Conservation (phyloP, 2,797 vertebrate species). For the Cossypha polioptera region DNA sequence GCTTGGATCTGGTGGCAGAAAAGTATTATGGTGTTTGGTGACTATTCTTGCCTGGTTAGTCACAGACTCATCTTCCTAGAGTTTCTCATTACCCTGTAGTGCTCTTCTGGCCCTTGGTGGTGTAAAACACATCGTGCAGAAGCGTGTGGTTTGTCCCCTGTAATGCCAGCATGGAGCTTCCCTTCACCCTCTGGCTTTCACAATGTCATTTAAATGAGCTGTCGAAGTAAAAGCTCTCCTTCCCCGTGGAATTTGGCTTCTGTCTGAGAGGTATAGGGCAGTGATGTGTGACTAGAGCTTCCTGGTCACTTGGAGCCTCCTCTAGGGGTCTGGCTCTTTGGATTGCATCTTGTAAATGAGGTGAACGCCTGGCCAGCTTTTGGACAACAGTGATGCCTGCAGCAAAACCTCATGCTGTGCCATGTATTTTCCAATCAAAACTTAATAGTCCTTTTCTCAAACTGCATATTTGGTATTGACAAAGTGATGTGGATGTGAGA, state of each 20-base stretch:
- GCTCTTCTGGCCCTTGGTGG: neutral
- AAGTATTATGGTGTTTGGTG: neutral
- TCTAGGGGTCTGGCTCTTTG: neutral
- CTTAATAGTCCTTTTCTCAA: neutral
- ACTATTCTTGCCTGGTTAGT: neutral
- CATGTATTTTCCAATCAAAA: neutral
- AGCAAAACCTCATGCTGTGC: neutral
- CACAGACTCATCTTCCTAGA: neutral
- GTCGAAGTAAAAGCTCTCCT: neutral
- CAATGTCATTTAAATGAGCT: neutral
- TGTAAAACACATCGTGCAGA: neutral
- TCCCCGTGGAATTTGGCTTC: neutral
- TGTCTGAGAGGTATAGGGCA: accelerated
- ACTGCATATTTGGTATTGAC: neutral
- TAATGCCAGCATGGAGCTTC: neutral
- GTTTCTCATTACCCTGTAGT: neutral
- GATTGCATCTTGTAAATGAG: neutral
- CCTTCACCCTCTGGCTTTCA: neutral
- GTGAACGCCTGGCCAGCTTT: neutral
- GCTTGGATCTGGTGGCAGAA: neutral
- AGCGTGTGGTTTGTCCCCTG: neutral
- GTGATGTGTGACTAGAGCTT: neutral
- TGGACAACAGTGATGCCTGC: neutral
- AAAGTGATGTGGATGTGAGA: neutral
- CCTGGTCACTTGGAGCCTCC: neutral